Base-by-base conservation (phyloP, 2,888 invertebrate species). In the Lissocephala sabroskyi region DNA sequence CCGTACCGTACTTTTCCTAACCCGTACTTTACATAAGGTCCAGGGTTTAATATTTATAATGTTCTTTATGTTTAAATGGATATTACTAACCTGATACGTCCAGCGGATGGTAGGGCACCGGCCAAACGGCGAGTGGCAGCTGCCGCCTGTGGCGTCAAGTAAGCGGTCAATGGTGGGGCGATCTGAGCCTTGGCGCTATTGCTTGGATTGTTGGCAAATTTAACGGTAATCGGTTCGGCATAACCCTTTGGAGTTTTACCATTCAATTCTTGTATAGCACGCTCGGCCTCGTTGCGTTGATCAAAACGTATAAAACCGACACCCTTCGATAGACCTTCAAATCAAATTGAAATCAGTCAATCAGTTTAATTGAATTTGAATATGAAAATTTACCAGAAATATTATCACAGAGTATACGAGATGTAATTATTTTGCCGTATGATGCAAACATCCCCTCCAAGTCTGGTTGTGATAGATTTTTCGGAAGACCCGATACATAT, bases 401-500 rank as follows among this genome's bases (percentile, higher is more conserved):
- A 88, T 97, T 97, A 88, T 98, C 97, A 87, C 96, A 97, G 76
- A 98, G 89, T 85, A 98, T 98, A 80, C 97, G 90, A 76, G 97
- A 97, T 65, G 97, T 98, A 85, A 98, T 98, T 80, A 98, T 97
- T 80, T 95, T 91, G 79, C 97, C 97, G 86, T 91, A 97, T 56
- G 97, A 94, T 84, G 93, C 92, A 88, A 98, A 98, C 78, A 98
- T 89, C 73, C 92, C 90, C 88, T 97, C 97, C 84, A 98, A 88
- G 86, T 98, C 97, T 83, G 92, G 91, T 86, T 97, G 96, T 59
- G 96, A 94, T 95, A 97, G 95, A 80, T 95, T 95, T 86, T 98
- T 98, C 65, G 97, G 97, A 83, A 98, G 89, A 79, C 97, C 97
- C 83, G 96, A 96, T 66, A 98, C 97, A 87, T 98, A 98, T 62